Percentiles rank a stretch among this genome's conserved stretches.
phyloP scores from a whole-genome alignment of 2,113 vertebrate genomes.

The Paratilapia polleni region DNA sequence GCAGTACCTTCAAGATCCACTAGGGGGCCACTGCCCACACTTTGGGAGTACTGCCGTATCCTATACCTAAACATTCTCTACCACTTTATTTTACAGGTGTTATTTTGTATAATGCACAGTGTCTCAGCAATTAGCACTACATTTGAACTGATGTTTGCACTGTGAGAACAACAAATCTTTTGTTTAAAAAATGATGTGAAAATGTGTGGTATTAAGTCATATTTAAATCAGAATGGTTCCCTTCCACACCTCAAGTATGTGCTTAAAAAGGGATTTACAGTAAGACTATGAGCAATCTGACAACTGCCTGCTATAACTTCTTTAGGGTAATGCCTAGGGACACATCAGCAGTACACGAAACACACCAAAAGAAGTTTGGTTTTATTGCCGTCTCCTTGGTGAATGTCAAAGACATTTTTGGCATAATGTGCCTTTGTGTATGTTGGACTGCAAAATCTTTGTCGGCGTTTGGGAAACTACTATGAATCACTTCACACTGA shows the following conservation, averaged over 20 bases:
- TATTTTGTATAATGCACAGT: neutral
- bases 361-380: neutral
- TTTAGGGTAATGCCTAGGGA: neutral
- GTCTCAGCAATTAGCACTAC: neutral
- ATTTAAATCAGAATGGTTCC: neutral
- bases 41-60: neutral
- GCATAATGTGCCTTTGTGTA: neutral
- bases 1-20: no score
- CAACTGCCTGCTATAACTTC: neutral
- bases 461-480: neutral
- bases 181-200: neutral
- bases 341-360: neutral
- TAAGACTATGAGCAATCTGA: neutral
- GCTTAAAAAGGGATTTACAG: neutral
- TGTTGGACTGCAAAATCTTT: neutral
- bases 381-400: neutral
- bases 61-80: neutral
- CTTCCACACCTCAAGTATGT: neutral
- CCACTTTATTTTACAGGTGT: neutral
- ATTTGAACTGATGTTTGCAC: neutral
- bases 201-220: neutral
- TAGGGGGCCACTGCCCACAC: neutral
- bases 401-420: neutral
- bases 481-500: neutral
- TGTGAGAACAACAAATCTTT: neutral